Evolutionary conservation across 1,140 invertebrate genomes (phyloP).

Genomic region (Drosophila melanica): DNA sequence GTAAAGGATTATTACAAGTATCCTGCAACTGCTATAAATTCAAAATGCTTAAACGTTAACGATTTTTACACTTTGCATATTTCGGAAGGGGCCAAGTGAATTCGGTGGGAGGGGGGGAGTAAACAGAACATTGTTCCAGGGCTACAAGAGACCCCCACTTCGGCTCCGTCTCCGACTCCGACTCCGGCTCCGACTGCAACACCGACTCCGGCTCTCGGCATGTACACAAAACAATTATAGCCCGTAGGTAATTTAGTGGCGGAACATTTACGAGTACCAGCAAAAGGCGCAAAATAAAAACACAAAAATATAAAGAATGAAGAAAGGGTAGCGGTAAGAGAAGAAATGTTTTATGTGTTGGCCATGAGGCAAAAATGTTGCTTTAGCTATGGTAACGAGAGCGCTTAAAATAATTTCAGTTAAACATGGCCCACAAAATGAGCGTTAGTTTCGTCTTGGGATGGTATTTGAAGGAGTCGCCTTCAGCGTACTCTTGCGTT

Average conservation of each 20-base stretch:
- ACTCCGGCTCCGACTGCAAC: not conserved
- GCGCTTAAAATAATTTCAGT: conserved; percentile 75
- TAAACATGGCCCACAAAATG: conserved; percentile 67
- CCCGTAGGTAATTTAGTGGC: conserved; percentile 75
- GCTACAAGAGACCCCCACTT: conserved; percentile 3
- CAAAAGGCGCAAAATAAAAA: conserved; percentile 26
- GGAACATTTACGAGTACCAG: conserved; percentile 55
- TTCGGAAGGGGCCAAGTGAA: not conserved
- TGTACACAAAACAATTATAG: conserved; percentile 79
- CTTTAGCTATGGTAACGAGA: conserved; percentile 26
- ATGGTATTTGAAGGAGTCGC: conserved; percentile 17
- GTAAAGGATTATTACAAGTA: conserved; percentile 31
- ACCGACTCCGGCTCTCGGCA: conserved; percentile 22
- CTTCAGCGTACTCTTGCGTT: conserved; percentile 34
- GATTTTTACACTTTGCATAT: conserved; percentile 37
- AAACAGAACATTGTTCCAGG: conserved; percentile 7
- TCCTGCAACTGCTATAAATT: conserved; percentile 33
- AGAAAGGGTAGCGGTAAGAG: conserved; percentile 14
- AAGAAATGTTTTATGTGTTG: conserved; percentile 68
- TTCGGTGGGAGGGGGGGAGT: not conserved
- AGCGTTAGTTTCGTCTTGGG: conserved; percentile 20
- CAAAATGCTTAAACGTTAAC: conserved; percentile 18
- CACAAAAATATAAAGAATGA: not conserved
- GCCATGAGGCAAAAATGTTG: conserved; percentile 37
- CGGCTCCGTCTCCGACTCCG: not conserved